A percentile compares a stretch with the other conserved stretches of the same genome.
Evolutionary conservation across 2,888 invertebrate species (phyloP).

Genomic region (Agrotis exclamationis): DNA sequence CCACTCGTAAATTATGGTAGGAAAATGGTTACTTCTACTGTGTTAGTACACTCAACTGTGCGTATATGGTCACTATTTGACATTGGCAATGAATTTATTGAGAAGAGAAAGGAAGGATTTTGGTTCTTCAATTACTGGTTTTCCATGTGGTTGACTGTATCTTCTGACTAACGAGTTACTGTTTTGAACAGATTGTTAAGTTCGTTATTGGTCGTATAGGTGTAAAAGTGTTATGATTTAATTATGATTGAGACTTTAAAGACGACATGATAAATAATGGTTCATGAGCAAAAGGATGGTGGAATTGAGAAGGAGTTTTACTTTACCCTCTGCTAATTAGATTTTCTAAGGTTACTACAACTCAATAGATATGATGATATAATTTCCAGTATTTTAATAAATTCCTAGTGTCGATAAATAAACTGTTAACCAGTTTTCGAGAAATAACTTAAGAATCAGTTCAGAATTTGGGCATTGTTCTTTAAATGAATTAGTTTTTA

Average conservation of each 20-base stretch:
- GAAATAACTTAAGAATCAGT: neutral
- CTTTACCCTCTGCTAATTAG: no score
- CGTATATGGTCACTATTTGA: slow-evolving; percentile 1
- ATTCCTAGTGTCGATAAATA: no score
- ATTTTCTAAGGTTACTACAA: no score
- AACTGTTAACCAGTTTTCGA: neutral
- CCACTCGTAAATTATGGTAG: slow-evolving; percentile 40
- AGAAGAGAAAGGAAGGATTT: neutral
- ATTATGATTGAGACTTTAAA: slow-evolving; percentile 5
- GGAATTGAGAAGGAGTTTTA: no score
- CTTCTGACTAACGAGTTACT: slow-evolving; percentile 14
- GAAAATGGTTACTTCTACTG: slow-evolving; percentile 42
- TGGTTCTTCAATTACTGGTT: neutral
- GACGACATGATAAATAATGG: slow-evolving; percentile 3
- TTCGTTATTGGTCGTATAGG: slow-evolving; percentile 21
- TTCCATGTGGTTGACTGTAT: slow-evolving; percentile 5
- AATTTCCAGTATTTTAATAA: no score
- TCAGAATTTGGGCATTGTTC: no score
- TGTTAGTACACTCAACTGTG: slow-evolving; percentile 8
- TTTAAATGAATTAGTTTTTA: no score
- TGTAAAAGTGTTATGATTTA: slow-evolving; percentile 17
- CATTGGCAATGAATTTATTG: neutral
- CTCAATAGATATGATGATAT: no score
- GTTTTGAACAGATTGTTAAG: slow-evolving; percentile 25
- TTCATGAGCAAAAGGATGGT: no score